Evolutionary conservation across 2,888 invertebrate species (phyloP).

Genomic region (Vanessa cardui): DNA sequence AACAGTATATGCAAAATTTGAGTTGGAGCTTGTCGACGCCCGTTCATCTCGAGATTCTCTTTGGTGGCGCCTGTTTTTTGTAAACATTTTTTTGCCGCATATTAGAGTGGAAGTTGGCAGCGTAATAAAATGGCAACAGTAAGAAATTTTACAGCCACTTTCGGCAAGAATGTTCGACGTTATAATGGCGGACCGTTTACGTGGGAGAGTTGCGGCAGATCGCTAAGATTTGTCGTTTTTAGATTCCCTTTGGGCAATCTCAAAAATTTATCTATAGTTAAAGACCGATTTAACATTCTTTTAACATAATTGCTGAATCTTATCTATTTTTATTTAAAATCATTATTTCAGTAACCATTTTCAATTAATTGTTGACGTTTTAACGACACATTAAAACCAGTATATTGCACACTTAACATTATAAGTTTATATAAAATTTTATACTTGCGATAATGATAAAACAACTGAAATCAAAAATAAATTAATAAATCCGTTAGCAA

Average conservation of each 20-base stretch:
- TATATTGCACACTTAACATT: no score
- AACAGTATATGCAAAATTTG: constrained; percentile 18
- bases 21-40: constrained; percentile 31
- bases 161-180: constrained; percentile 60
- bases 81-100: constrained; percentile 71
- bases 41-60: constrained; percentile 54
- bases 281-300: constrained; percentile 12
- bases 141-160: constrained; percentile 74
- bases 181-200: constrained; percentile 56
- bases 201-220: constrained; percentile 51
- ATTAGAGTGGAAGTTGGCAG: constrained; percentile 70
- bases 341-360: neutral
- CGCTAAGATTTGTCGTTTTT: constrained; percentile 43
- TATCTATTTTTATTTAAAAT: neutral
- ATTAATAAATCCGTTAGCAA: no score
- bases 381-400: no score
- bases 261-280: constrained; percentile 23
- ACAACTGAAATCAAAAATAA: no score
- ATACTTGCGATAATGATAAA: no score
- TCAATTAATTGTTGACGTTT: no score
- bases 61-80: constrained; percentile 81
- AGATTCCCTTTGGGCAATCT: constrained; percentile 29
- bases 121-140: constrained; percentile 77
- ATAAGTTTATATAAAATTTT: no score
- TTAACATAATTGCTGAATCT: neutral